A percentile compares a stretch with the other conserved stretches of the same genome.
phyloP scores from a whole-genome alignment of 2,113 vertebrate species.

The Pedionomus torquatus region DNA sequence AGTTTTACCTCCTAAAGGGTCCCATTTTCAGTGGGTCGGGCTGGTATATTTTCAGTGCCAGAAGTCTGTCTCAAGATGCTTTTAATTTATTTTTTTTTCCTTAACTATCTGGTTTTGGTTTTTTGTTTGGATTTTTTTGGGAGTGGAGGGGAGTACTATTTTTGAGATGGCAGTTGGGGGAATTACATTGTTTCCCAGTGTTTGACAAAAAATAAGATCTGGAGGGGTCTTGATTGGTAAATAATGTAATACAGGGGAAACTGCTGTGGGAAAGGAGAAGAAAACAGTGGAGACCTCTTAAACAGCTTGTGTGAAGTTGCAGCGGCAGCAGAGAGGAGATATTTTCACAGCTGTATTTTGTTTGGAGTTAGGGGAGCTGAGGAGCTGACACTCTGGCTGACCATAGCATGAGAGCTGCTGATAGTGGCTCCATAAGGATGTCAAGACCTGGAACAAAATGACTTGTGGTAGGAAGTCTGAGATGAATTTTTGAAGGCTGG shows the following conservation, averaged over 20 bases:
- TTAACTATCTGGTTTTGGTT: not conserved
- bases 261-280: slow-evolving; percentile 33
- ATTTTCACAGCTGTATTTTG: slow-evolving; percentile 69
- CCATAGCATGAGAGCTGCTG: not conserved
- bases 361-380: slow-evolving; percentile 37
- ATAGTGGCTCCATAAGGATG: not conserved
- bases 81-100: not conserved
- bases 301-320: slow-evolving; percentile 17
- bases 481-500: not conserved
- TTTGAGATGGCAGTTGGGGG: not conserved
- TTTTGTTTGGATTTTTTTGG: not conserved
- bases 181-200: not conserved
- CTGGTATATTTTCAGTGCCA: not conserved
- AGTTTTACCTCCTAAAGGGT: not conserved
- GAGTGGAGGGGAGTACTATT: not conserved
- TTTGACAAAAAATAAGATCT: not conserved
- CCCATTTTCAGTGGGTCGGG: not conserved
- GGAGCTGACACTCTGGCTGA: slow-evolving; percentile 25
- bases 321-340: not conserved
- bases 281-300: slow-evolving; percentile 43
- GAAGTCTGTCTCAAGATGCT: not conserved
- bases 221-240: not conserved
- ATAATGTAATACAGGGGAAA: slow-evolving; percentile 38
- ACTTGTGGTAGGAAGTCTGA: slow-evolving; percentile 22
- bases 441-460: not conserved